Evolutionary conservation across 1,140 invertebrate species (phyloP), one percentile per base, ranked within the genome.

Genomic region (Armadillidium nasatum): DNA sequence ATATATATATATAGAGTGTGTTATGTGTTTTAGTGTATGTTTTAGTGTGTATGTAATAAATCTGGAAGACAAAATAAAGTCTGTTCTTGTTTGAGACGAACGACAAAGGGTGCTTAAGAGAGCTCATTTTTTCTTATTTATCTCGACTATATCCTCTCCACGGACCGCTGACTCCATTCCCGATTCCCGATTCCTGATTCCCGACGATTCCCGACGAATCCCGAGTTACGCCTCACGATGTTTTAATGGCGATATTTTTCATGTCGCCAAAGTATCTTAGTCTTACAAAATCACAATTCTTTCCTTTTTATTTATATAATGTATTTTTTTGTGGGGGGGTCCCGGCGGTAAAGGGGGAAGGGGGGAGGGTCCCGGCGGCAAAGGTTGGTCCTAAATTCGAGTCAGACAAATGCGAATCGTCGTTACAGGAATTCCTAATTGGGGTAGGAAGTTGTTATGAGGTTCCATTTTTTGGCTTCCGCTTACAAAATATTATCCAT

Each of bases 61-160:
- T 33, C 33, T 33, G 33, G 7, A 7, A 60, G 11, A 13, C 50
- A 60, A 60, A 15, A 60, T 60, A 60, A 13, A 19, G 50, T 60
- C 50, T 60, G 50, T 60, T 60, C 50, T 13, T 13, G 50, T 60
- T 60, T 60, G 2, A 15, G 50, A 7, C 0, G 50, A 60, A 60
- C 50, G 50, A 60, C 50, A 60, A 19, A 13, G 33, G 50, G 50
- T 60, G 50, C 50, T 60, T 60, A 60, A 60, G 50, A 60, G 19
- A 60, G 11, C 50, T 60, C 50, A 60, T 60, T 60, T 60, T 60
- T 60, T 60, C 50, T 60, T 60, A 60, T 60, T 60, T 60, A 60
- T 60, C 50, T 60, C 50, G 50, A 60, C 50, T 60, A 60, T 19
- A 60, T 60, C 50, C 50, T 19, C 11, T 60, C 19, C 50, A 60